Evolutionary conservation across 2,113 vertebrate species (phyloP).

Genomic region (Propithecus coquereli): DNA sequence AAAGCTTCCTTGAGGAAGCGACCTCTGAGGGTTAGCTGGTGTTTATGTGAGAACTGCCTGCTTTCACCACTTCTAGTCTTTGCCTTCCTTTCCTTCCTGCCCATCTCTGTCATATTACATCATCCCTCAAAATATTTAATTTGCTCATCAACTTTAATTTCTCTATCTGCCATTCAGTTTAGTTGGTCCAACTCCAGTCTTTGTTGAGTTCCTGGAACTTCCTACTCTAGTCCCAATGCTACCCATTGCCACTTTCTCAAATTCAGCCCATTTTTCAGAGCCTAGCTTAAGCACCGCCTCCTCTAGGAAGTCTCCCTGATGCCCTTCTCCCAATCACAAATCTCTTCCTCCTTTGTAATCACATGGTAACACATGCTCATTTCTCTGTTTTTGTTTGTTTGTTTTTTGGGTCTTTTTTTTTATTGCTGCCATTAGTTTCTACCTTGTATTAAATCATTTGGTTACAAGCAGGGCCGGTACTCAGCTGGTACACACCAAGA

Average conservation of each 20-base stretch:
- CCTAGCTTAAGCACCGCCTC: neutral
- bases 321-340: neutral
- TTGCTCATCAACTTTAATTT: neutral
- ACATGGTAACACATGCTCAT: neutral
- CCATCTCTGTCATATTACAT: neutral
- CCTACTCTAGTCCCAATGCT: neutral
- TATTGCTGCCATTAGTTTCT: neutral
- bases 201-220: neutral
- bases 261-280: slow-evolving; percentile 9
- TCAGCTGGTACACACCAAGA: neutral
- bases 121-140: neutral
- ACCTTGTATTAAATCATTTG: slow-evolving; percentile 11
- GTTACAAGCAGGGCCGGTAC: neutral
- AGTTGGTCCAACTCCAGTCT: neutral
- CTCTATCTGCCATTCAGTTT: neutral
- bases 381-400: neutral
- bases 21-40: neutral
- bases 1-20: neutral
- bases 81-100: neutral
- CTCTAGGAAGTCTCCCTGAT: neutral
- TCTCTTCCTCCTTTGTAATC: neutral
- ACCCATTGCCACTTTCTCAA: neutral
- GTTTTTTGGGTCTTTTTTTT: too few species aligned
- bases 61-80: neutral
- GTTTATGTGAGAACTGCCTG: neutral